Percentiles rank a stretch among this genome's conserved stretches.
Evolutionary conservation across 2,113 vertebrate genomes (phyloP).

Genomic region (Nesoenas mayeri): DNA sequence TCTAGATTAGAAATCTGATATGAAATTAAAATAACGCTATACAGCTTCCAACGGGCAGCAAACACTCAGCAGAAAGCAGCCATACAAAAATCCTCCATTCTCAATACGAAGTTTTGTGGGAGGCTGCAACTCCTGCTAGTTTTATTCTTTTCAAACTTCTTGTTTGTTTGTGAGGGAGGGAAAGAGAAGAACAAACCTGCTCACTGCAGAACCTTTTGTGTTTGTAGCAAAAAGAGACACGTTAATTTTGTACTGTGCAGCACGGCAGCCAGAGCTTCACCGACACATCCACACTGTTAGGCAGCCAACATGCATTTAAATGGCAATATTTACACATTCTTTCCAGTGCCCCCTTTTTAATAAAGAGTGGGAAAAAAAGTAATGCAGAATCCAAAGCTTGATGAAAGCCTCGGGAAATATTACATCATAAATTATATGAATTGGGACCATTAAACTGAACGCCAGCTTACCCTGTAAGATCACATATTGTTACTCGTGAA

Average conservation of each 20-base stretch:
- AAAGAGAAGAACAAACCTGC: neutral
- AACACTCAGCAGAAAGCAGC: neutral
- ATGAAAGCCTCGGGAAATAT: neutral
- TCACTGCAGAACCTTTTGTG: neutral
- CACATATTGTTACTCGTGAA: neutral
- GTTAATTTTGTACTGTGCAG: neutral
- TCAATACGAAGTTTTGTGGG: neutral
- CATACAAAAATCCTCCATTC: neutral
- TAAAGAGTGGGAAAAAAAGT: neutral
- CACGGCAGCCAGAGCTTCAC: neutral
- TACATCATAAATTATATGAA: neutral
- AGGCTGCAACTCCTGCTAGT: neutral
- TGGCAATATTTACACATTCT: neutral
- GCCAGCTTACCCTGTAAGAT: neutral
- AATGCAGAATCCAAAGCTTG: neutral
- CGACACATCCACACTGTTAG: neutral
- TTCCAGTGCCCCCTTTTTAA: neutral
- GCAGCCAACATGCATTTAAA: neutral
- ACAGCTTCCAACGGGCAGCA: neutral
- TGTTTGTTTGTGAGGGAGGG: neutral
- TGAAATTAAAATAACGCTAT: neutral
- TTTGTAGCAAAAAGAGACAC: neutral
- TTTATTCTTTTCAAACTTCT: neutral
- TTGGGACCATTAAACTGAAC: neutral
- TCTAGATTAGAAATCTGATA: neutral